Conservation (phyloP, 2,113 vertebrate genomes). For the Urocolius indicus region DNA sequence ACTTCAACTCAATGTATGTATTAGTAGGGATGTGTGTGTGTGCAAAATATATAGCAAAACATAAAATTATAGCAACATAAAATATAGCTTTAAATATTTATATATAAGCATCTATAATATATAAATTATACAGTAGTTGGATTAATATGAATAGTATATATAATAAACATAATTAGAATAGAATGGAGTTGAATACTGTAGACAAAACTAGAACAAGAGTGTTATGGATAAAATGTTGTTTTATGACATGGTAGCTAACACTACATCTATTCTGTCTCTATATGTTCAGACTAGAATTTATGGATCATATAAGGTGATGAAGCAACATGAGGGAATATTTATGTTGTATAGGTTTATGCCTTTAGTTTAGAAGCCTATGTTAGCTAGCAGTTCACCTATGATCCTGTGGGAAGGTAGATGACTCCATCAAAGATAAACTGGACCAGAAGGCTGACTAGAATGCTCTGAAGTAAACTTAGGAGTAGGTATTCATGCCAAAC, state of each 20-base stretch:
- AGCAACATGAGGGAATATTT: not conserved
- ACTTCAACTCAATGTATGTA: not conserved
- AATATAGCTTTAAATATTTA: not conserved
- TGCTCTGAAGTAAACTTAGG: not conserved
- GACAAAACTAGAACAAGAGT: not conserved
- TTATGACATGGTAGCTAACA: not conserved
- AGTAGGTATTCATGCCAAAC: not conserved
- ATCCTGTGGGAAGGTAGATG: not conserved
- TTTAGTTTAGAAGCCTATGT: not conserved
- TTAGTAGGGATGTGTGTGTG: accelerated
- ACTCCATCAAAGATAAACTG: not conserved
- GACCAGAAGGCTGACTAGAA: not conserved
- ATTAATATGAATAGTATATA: not conserved
- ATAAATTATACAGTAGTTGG: not conserved
- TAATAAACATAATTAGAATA: not conserved
- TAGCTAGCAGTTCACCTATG: too few relatives aligned
- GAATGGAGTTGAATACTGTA: not conserved
- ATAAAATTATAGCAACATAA: not conserved
- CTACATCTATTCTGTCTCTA: not conserved
- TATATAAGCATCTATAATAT: not conserved
- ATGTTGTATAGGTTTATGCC: not conserved
- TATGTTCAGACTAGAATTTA: not conserved
- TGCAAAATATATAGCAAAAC: not conserved
- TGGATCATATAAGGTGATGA: not conserved
- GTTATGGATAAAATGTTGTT: not conserved